Percentiles rank a stretch among this genome's conserved stretches.
Conservation (phyloP, 2,888 invertebrate genomes). For the Xanthorhoe spadicearia region DNA sequence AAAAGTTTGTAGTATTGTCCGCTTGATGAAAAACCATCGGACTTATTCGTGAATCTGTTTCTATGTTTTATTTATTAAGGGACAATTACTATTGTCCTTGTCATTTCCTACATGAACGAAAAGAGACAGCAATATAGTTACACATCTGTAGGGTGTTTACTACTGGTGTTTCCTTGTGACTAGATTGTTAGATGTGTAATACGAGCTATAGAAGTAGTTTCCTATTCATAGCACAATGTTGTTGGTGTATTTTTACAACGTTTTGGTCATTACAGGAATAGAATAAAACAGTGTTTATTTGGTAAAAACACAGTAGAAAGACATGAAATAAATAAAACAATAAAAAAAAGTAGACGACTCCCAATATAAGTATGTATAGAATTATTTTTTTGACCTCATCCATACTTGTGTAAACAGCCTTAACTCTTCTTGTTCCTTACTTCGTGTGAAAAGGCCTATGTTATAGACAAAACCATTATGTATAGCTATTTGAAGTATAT, state of each 20-base stretch:
- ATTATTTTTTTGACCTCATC: too few species aligned
- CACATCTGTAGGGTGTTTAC: not conserved
- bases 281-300: too few species aligned
- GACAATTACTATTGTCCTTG: not conserved
- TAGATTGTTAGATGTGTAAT: constrained; percentile 24
- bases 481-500: constrained; percentile 23
- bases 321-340: too few species aligned
- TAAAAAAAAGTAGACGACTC: too few species aligned
- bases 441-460: constrained; percentile 17
- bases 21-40: too few species aligned
- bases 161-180: constrained; percentile 19
- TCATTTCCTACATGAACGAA: not conserved
- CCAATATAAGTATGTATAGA: too few species aligned
- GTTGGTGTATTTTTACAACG: constrained; percentile 23
- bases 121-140: not conserved
- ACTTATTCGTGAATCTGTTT: too few species aligned
- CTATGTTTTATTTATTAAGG: not conserved
- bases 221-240: constrained; percentile 23
- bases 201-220: constrained; percentile 25
- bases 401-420: constrained; percentile 1
- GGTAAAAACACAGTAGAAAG: too few species aligned
- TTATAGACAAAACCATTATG: constrained; percentile 9
- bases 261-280: constrained; percentile 23
- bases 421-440: constrained; percentile 13
- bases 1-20: too few species aligned